A percentile compares a stretch with the other conserved stretches of the same genome.
Conservation (phyloP, 1,140 invertebrate genomes). For the Hycleus cichorii region DNA sequence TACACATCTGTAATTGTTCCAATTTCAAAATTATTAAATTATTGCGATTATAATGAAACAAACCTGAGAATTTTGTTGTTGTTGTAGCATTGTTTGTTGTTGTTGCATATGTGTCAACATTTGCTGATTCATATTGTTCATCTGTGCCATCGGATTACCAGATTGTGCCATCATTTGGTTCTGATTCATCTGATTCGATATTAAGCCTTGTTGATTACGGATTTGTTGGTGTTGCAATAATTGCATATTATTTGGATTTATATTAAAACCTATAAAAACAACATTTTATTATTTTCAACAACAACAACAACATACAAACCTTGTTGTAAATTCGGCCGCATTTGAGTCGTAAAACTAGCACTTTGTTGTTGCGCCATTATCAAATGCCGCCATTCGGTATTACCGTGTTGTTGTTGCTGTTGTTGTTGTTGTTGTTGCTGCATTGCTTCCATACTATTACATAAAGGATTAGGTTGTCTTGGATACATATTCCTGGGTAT, state of each 20-base stretch:
- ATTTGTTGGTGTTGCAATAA: slow-evolving; percentile 38
- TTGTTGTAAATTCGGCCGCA: slow-evolving; percentile 57
- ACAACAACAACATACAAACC: slow-evolving; percentile 38
- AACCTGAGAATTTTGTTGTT: slow-evolving; percentile 37
- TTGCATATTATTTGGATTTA: slow-evolving; percentile 36
- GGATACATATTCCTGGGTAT: slow-evolving; percentile 42
- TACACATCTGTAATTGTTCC: slow-evolving; percentile 44
- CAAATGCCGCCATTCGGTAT: slow-evolving; percentile 59
- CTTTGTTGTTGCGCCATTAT: slow-evolving; percentile 58
- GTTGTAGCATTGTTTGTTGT: slow-evolving; percentile 25
- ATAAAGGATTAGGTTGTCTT: slow-evolving; percentile 36
- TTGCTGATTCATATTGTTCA: slow-evolving; percentile 45
- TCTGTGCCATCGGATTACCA: slow-evolving; percentile 36
- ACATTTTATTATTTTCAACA: not conserved
- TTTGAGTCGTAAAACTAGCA: slow-evolving; percentile 48
- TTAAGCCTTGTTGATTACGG: slow-evolving; percentile 29
- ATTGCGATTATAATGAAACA: not conserved
- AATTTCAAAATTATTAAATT: not conserved
- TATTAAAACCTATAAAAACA: slow-evolving; percentile 27
- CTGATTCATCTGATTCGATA: slow-evolving; percentile 21
- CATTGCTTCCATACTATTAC: slow-evolving; percentile 31
- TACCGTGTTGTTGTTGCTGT: slow-evolving; percentile 23
- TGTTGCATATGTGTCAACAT: slow-evolving; percentile 43
- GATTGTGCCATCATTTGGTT: slow-evolving; percentile 4
- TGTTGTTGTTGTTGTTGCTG: not conserved